Evolutionary conservation across 2,113 vertebrate genomes (phyloP).

Genomic region (Lophura nycthemera): DNA sequence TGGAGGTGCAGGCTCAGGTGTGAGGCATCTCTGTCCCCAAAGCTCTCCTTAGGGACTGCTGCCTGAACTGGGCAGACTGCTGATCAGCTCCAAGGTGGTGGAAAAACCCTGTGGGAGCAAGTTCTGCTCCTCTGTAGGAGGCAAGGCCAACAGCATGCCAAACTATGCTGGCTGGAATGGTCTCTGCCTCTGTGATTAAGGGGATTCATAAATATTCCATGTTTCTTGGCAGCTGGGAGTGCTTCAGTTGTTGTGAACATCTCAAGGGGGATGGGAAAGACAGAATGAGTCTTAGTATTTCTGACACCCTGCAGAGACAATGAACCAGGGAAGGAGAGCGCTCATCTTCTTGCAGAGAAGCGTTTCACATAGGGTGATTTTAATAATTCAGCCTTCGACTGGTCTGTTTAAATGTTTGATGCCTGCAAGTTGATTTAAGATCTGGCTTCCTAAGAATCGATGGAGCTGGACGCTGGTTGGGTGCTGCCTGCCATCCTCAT

Average conservation of each 20-base stretch:
- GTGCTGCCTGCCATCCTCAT: neutral
- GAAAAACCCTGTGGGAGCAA: neutral
- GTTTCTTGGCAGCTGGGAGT: slow-evolving; percentile 69
- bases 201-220: slow-evolving; percentile 69
- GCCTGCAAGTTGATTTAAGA: slow-evolving; percentile 25
- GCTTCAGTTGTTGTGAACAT: slow-evolving; percentile 47
- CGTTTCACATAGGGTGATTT: neutral
- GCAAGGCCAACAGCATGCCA: neutral
- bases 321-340: slow-evolving; percentile 11
- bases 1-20: neutral
- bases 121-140: neutral
- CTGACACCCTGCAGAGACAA: slow-evolving; percentile 65
- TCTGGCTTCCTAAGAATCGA: neutral
- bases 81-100: neutral
- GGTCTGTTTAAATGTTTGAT: slow-evolving; percentile 68
- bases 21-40: neutral
- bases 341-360: slow-evolving; percentile 35
- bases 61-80: neutral
- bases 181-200: slow-evolving; percentile 61
- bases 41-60: neutral
- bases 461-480: neutral
- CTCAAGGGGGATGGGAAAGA: slow-evolving; percentile 55
- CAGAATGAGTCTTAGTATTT: slow-evolving; percentile 56
- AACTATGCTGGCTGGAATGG: slow-evolving; percentile 8
- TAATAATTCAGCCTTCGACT: slow-evolving; percentile 67